Conservation (phyloP, 1,140 invertebrate species). For the Panagrolaimus sp. region DNA sequence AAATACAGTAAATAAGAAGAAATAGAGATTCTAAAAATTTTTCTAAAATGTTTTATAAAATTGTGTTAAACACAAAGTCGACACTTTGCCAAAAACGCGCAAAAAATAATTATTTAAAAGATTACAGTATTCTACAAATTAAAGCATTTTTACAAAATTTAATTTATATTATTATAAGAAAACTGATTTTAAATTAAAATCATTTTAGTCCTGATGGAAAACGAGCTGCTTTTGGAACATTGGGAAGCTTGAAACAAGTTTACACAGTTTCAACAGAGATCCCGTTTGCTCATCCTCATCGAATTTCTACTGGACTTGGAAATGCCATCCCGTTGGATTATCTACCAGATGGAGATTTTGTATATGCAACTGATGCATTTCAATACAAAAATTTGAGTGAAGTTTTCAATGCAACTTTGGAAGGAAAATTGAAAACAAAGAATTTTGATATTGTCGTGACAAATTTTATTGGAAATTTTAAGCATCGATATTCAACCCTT, state of each 20-base stretch:
- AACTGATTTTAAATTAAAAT: neutral
- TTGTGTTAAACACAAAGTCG: too few species aligned
- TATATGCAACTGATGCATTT: slow-evolving; percentile 5
- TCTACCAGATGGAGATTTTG: neutral
- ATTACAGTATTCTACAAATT: too few species aligned
- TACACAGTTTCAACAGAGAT: slow-evolving; percentile 1
- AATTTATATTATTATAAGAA: too few species aligned
- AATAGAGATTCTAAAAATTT: too few species aligned
- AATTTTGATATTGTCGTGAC: neutral
- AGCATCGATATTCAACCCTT: neutral
- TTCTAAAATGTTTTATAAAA: too few species aligned
- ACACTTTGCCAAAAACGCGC: too few species aligned
- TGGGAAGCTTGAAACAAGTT: neutral
- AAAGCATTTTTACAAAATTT: too few species aligned
- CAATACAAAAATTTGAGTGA: neutral
- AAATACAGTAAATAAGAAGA: too few species aligned
- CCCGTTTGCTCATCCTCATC: neutral
- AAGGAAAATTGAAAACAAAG: neutral
- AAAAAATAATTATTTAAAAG: too few species aligned
- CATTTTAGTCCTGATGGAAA: neutral
- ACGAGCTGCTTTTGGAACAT: neutral
- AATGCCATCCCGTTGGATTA: neutral
- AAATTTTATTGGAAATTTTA: neutral
- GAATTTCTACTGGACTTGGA: neutral
- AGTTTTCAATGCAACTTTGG: neutral